A percentile compares a stretch with the other conserved stretches of the same genome.
Conservation (phyloP, 2,888 invertebrate species). For the Protula sp. region DNA sequence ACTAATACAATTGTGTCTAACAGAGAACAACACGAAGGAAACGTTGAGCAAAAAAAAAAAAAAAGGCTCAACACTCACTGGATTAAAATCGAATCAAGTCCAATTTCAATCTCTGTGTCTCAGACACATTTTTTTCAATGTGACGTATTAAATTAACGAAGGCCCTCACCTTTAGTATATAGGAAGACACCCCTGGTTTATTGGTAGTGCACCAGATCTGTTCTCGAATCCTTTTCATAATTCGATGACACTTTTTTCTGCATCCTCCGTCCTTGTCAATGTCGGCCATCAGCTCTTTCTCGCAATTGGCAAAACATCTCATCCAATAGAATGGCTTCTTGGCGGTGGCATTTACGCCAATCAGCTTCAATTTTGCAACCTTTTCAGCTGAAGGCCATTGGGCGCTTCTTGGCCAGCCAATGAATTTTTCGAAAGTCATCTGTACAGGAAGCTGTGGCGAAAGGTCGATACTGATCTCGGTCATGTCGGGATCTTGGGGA, state of each 20-base stretch:
- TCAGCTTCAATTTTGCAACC: conserved; percentile 1
- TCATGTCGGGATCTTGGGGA: background rate
- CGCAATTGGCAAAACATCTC: conserved; percentile 7
- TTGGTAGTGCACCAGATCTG: background rate
- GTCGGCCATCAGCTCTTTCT: conserved; percentile 10
- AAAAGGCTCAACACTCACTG: too few relatives aligned
- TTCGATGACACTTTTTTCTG: conserved; percentile 16
- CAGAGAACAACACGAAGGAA: background rate
- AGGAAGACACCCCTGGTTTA: background rate
- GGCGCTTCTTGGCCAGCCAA: background rate
- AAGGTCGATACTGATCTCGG: background rate
- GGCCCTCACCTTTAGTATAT: background rate
- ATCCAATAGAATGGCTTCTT: conserved; percentile 16
- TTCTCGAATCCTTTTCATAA: conserved; percentile 13
- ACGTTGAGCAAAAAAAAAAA: too few relatives aligned
- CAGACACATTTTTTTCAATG: too few relatives aligned
- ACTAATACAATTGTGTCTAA: too few relatives aligned
- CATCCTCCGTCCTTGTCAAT: conserved; percentile 15
- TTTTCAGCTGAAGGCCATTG: conserved; percentile 12
- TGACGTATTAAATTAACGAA: too few relatives aligned
- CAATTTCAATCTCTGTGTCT: too few relatives aligned
- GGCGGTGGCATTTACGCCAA: conserved; percentile 10
- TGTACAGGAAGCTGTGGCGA: background rate
- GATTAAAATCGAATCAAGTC: too few relatives aligned
- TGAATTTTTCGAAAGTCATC: background rate